These are phyloP conservation scores for Heliconius sara DNA, from an alignment of 2,888 invertebrate species.

Conservation along the genomic window DNA sequence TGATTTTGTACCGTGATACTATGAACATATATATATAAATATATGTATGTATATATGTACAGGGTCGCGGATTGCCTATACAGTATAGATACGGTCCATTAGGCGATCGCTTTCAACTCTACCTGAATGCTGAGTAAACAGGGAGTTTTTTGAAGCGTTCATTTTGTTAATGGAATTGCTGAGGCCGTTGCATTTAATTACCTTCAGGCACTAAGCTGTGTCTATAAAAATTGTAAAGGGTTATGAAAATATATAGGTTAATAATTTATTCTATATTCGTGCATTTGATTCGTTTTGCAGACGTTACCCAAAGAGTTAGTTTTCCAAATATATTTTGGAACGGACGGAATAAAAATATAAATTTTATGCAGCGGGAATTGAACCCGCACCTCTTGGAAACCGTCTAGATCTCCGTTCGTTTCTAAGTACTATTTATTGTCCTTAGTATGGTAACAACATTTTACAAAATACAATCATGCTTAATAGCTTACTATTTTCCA, in stretches of 20 bases:
- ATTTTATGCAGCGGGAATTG: background rate
- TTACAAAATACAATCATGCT: no score
- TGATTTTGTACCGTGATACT: background rate
- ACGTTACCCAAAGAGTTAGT: background rate
- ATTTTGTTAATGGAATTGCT: constrained; percentile 35
- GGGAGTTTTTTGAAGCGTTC: constrained; percentile 27
- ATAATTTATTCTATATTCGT: background rate
- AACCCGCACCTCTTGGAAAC: no score
- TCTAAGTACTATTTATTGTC: no score
- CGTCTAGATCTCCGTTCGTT: no score
- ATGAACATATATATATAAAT: background rate
- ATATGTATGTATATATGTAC: background rate
- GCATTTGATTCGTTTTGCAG: background rate
- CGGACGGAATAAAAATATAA: background rate
- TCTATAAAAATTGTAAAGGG: background rate
- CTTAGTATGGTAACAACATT: no score
- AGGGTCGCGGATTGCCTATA: constrained; percentile 5
- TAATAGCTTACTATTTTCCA: no score
- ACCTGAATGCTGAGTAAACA: constrained; percentile 31
- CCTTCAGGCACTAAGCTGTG: constrained; percentile 10
- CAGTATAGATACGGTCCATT: constrained; percentile 21
- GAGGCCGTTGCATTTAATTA: constrained; percentile 32
- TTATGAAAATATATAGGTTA: background rate
- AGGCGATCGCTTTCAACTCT: constrained; percentile 27
- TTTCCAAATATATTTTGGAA: background rate